Evolutionary conservation across 1,140 invertebrate genomes (phyloP), one percentile per base, ranked within the genome.

Genomic region (Drosophila equinoxialis): DNA sequence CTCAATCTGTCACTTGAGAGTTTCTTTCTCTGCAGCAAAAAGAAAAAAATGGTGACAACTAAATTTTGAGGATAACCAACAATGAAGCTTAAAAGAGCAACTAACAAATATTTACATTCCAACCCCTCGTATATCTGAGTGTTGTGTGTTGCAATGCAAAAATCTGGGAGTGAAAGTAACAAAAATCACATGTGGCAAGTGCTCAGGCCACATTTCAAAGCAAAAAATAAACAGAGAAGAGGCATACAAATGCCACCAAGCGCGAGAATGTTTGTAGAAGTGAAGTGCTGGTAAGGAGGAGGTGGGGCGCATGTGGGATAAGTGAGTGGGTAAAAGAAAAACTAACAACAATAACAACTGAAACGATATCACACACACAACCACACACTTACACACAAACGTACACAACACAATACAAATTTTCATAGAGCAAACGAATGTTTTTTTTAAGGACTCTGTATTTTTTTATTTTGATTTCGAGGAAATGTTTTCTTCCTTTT

Each of bases 1-100:
- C 23, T 23, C 45, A 17, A 64, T 11, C 45, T 63, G 37, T 30
- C 60, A 33, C 60, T 23, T 48, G 20, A 62, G 60, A 62, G 37
- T 20, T 59, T 35, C 17, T 23, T 51, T 23, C 20, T 37, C 8
- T 13, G 37, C 11, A 39, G 37, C 37, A 39, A 39, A 23, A 8
- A 23, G 3, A 13, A 26, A 13, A 7, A 6, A 4, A 30, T n/a
- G n/a, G 41, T 63, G 61, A 48, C 41, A 30, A 33, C 61, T 6
- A 63, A 30, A 17, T 48, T 30, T 48, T 59, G 14, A 59, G 45
- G 17, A 45, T 33, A 48, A 33, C 7, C 61, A 35, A 33, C 14
- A 30, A 42, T 42, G 30, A 14, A 63, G 26, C 26, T 26, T 13
- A 42, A 48, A 48, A 45, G 39, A 63, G 41, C 26, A 63, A 63